Percentiles rank a stretch among this genome's conserved stretches.
phyloP scores from a whole-genome alignment of 1,140 invertebrate genomes.

The Drosophila bipectinata region DNA sequence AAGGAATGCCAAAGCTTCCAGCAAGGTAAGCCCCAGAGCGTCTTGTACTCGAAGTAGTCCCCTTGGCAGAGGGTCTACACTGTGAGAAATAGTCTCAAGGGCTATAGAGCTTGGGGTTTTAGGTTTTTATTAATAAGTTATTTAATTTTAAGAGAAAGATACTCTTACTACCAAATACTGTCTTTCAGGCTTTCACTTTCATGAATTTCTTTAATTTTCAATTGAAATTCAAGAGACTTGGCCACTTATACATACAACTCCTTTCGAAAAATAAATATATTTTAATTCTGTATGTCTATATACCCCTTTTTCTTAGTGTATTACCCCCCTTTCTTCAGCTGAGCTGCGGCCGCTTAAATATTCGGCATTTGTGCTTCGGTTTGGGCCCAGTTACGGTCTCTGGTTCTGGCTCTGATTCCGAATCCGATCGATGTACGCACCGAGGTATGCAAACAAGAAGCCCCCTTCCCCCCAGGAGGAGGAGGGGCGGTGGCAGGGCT shows the following conservation, averaged over 20 bases:
- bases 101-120: background rate
- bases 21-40: constrained; percentile 57
- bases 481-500: background rate
- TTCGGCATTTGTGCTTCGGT: constrained; percentile 72
- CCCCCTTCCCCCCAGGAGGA: too few species aligned
- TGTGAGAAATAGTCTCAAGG: constrained; percentile 7
- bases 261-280: too few species aligned
- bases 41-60: constrained; percentile 12
- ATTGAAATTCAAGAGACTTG: background rate
- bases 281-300: background rate
- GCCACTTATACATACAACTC: too few species aligned
- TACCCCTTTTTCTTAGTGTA: constrained; percentile 6
- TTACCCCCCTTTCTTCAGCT: constrained; percentile 58
- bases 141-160: too few species aligned
- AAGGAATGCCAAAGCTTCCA: constrained; percentile 56
- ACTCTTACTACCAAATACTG: background rate
- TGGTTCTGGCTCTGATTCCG: constrained; percentile 81
- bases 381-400: background rate
- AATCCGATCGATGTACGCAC: constrained; percentile 73
- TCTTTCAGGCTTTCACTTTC: background rate
- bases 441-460: constrained; percentile 60
- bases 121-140: too few species aligned
- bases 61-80: constrained; percentile 12
- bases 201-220: background rate
- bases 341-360: constrained; percentile 62